Percentiles rank a stretch among this genome's conserved stretches.
Evolutionary conservation across 2,888 invertebrate species (phyloP).

Genomic region (Pachydiplax longipennis): DNA sequence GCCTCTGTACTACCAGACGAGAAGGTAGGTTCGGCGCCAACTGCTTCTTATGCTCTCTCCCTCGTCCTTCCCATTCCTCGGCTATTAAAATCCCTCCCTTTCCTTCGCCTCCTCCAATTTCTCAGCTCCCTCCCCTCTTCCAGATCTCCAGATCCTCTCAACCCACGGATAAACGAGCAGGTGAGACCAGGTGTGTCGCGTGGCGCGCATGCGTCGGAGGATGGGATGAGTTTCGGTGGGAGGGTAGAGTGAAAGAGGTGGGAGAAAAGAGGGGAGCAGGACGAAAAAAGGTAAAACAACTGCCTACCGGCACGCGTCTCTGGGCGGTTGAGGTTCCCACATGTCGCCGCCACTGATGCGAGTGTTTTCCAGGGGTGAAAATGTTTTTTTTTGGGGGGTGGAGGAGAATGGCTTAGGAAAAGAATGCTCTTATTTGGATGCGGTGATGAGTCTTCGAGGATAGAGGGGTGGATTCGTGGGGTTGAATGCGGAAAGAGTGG

Average conservation of each 20-base stretch:
- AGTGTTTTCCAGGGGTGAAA: neutral
- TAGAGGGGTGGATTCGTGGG: neutral
- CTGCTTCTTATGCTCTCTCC: neutral
- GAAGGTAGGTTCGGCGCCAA: neutral
- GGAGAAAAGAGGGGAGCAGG: neutral
- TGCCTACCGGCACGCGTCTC: constrained; percentile 40
- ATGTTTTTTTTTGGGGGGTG: neutral
- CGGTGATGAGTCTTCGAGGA: neutral
- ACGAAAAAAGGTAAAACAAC: constrained; percentile 26
- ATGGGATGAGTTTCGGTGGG: neutral
- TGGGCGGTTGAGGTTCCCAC: neutral
- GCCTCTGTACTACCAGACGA: neutral
- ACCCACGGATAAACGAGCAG: constrained; percentile 3
- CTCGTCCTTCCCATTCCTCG: neutral
- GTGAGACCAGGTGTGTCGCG: constrained; percentile 40
- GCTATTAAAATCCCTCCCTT: neutral
- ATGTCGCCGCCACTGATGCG: constrained; percentile 23
- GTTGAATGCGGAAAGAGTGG: neutral
- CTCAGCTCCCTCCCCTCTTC: neutral
- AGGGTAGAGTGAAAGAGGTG: neutral
- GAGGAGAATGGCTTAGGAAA: neutral
- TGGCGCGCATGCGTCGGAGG: neutral
- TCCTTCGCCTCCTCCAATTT: neutral
- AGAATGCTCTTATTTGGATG: neutral
- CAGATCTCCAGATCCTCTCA: neutral